Evolutionary conservation across 1,140 invertebrate species (phyloP).

Genomic region (Euschistus heros): DNA sequence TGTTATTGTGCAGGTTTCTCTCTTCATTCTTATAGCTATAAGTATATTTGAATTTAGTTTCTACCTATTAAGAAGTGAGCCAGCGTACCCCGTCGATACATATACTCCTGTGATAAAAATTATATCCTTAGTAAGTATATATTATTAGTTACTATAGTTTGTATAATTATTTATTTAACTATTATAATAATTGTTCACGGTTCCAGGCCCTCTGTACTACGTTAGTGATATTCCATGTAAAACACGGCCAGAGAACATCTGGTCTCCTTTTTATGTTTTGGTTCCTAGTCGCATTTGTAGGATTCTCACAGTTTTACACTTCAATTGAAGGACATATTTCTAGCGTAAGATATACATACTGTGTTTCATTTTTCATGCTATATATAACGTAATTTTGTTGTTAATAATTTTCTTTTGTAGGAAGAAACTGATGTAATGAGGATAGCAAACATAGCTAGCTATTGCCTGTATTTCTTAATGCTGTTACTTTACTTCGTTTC

Average conservation of each 20-base stretch:
- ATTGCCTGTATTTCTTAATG: constrained; percentile 56
- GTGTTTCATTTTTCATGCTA: too few relatives aligned
- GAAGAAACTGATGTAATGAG: too few relatives aligned
- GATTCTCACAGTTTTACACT: constrained; percentile 60
- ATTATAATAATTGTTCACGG: constrained; percentile 20
- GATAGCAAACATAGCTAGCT: constrained; percentile 64
- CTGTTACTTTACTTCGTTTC: constrained; percentile 73
- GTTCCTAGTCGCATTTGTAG: constrained; percentile 59
- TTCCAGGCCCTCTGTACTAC: constrained; percentile 56
- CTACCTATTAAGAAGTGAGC: constrained; percentile 46
- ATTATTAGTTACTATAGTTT: constrained; percentile 23
- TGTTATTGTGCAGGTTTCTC: constrained; percentile 28
- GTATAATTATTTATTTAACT: too few relatives aligned
- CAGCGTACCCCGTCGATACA: constrained; percentile 55
- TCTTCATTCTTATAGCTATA: constrained; percentile 20
- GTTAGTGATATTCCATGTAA: constrained; percentile 65
- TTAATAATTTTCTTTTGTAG: too few relatives aligned
- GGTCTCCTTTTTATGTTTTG: constrained; percentile 83
- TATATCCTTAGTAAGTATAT: constrained; percentile 62
- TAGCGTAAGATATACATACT: too few relatives aligned
- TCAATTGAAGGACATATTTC: constrained; percentile 39
- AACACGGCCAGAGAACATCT: constrained; percentile 72
- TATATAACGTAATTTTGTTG: too few relatives aligned
- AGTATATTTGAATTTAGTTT: constrained; percentile 8
- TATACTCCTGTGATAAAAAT: constrained; percentile 64